phyloP scores from a whole-genome alignment of 2,797 vertebrate species.

The Tauraco hartlaubi region DNA sequence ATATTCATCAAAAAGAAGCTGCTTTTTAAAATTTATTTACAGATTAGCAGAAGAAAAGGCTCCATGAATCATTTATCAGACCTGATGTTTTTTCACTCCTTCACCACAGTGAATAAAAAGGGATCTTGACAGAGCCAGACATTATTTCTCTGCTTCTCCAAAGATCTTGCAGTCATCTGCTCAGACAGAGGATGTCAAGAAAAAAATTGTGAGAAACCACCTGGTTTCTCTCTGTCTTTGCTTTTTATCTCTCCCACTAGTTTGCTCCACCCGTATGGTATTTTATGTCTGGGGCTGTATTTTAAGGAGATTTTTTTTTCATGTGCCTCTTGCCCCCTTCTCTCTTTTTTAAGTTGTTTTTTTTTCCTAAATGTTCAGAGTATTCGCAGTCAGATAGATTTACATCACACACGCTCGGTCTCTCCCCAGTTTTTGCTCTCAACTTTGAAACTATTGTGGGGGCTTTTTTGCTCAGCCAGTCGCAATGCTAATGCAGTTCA shows the following conservation, averaged over 20 bases:
- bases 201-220: constrained; percentile 26
- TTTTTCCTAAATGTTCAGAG: not conserved
- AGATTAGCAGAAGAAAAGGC: constrained; percentile 70
- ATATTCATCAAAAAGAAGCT: constrained; percentile 72
- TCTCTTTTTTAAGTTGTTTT: not conserved
- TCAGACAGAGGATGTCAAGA: constrained; percentile 14
- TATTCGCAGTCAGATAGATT: constrained; percentile 64
- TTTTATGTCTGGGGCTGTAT: constrained; percentile 69
- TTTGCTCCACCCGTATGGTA: constrained; percentile 43
- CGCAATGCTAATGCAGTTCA: constrained; percentile 73
- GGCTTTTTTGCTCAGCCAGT: constrained; percentile 37
- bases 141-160: constrained; percentile 17
- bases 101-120: constrained; percentile 24
- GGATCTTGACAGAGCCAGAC: constrained; percentile 41
- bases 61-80: constrained; percentile 74
- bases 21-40: constrained; percentile 72
- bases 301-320: constrained; percentile 52
- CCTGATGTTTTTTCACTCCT: constrained; percentile 37
- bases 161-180: constrained; percentile 7
- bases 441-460: constrained; percentile 29
- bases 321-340: constrained; percentile 51
- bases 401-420: not conserved
- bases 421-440: not conserved
- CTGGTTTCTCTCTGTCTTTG: constrained; percentile 23
- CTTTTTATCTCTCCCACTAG: constrained; percentile 28